Percentiles rank a stretch among this genome's conserved stretches.
Conservation (phyloP, 30 jellyfish, hydroid and myxozoan genomes). For the Phacellophora camtschatica region DNA sequence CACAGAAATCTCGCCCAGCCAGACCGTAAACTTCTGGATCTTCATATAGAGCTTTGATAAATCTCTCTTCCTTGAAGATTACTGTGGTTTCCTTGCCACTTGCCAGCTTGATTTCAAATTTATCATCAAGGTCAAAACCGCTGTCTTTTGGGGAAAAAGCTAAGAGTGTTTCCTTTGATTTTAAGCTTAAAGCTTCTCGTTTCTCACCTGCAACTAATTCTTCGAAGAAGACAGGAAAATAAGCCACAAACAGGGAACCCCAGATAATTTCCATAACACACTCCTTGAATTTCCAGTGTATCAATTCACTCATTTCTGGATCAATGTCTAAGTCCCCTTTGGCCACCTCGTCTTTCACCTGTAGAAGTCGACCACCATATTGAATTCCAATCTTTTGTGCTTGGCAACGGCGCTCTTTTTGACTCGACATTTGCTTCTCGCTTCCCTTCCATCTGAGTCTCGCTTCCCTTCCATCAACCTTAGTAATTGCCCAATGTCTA, state of each 20-base stretch:
- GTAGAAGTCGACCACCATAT: background rate
- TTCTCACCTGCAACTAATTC: background rate
- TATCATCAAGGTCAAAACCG: background rate
- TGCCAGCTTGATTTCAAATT: background rate
- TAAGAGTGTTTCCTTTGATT: background rate
- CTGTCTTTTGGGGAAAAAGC: background rate
- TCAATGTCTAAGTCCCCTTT: background rate
- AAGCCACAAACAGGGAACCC: conserved; percentile 5
- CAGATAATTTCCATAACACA: conserved; percentile 1
- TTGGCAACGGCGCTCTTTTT: background rate
- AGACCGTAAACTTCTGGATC: background rate
- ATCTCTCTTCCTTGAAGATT: background rate
- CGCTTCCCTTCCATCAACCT: background rate
- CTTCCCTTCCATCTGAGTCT: background rate
- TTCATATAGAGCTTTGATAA: conserved; percentile 10
- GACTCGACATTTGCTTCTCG: background rate
- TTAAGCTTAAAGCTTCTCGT: background rate
- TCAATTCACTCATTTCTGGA: background rate
- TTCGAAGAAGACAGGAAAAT: conserved; percentile 11
- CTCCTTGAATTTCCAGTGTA: background rate
- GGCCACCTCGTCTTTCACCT: background rate
- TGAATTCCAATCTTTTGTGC: background rate
- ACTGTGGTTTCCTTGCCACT: background rate
- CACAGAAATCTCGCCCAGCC: conserved; percentile 21
- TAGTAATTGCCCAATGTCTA: background rate